A percentile compares a stretch with the other conserved stretches of the same genome.
Evolutionary conservation across 2,888 invertebrate species (phyloP).

Genomic region (Ormyrus rosae): DNA sequence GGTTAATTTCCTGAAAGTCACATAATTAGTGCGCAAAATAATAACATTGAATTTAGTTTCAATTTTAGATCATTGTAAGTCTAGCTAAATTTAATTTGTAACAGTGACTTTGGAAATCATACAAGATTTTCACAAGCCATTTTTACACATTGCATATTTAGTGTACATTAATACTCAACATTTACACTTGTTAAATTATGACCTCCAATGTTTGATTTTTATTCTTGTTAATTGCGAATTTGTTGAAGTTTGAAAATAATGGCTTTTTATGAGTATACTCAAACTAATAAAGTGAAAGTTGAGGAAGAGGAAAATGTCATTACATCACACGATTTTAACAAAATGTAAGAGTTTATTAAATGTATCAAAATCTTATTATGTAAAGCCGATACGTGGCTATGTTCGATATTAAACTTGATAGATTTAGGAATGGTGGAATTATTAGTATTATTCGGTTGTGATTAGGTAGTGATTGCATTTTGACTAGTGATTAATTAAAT

Average conservation of each 20-base stretch:
- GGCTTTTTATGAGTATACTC: conserved; percentile 20
- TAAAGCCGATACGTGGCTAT: conserved; percentile 17
- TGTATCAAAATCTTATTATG: conserved; percentile 42
- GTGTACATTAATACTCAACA: conserved; percentile 14
- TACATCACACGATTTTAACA: conserved; percentile 11
- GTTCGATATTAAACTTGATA: conserved; percentile 47
- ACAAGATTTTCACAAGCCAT: conserved; percentile 4
- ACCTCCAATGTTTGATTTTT: conserved; percentile 23
- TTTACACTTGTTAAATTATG: conserved; percentile 31
- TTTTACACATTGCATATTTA: conserved; percentile 11
- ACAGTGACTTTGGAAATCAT: background rate
- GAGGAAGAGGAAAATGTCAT: conserved; percentile 5
- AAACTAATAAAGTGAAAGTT: conserved; percentile 11
- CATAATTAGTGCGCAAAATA: conserved; percentile 6
- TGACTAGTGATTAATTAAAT: background rate
- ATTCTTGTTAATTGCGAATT: conserved; percentile 33
- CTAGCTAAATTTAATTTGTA: background rate
- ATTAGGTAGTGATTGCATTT: conserved; percentile 36
- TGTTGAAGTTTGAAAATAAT: conserved; percentile 7
- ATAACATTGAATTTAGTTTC: background rate
- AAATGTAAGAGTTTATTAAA: conserved; percentile 36
- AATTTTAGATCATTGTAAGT: background rate
- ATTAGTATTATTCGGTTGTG: conserved; percentile 55
- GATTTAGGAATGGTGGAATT: conserved; percentile 20
- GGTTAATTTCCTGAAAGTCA: conserved; percentile 4